Evolutionary conservation across 2,797 vertebrate genomes (phyloP), one percentile per base, ranked within the genome.

Genomic region (Sarcoramphus papa): DNA sequence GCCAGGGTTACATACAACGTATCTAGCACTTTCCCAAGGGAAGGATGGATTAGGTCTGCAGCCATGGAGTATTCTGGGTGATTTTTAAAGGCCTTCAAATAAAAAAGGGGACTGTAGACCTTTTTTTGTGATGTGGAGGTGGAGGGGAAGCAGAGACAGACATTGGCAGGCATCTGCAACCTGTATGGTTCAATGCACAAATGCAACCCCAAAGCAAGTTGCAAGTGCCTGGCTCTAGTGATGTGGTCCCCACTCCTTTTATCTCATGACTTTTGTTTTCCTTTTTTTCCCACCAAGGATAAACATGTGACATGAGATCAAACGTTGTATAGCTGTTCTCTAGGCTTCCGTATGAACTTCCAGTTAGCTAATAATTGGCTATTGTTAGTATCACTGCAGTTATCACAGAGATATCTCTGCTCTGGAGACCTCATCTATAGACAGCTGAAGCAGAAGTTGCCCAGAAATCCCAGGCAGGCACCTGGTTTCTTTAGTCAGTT

Each of bases 11-110:
- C 65, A 30, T 59, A 63, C 69, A 86, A 60, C 4, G 0, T 79
- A 87, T 76, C 72, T 91, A 87, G 78, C 25, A 88, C 64, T 97
- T 97, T 97, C 95, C 94, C 93, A 96, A 94, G 95, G 92, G 92
- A 97, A 97, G 80, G 37, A 65, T 84, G 60, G 35, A 14, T 89
- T 93, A 73, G 50, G 7, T 90, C 88, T 92, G 75, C 90, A 82
- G 51, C 62, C 75, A 67, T 31, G 41, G 47, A 92, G 69, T 86
- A 94, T 88, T 93, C 74, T 60, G 54, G 48, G 54, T 79, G 86
- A 91, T 75, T 94, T 95, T 95, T 75, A 94, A 94, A 94, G 60
- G 37, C 45, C 41, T 89, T 72, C 47, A 69, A 75, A 85, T 91
- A 74, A 91, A 92, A 91, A 35, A 85, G 57, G 64, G 31, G 41